Base-by-base conservation (phyloP, 1,140 invertebrate genomes). In the Sitodiplosis mosellana region DNA sequence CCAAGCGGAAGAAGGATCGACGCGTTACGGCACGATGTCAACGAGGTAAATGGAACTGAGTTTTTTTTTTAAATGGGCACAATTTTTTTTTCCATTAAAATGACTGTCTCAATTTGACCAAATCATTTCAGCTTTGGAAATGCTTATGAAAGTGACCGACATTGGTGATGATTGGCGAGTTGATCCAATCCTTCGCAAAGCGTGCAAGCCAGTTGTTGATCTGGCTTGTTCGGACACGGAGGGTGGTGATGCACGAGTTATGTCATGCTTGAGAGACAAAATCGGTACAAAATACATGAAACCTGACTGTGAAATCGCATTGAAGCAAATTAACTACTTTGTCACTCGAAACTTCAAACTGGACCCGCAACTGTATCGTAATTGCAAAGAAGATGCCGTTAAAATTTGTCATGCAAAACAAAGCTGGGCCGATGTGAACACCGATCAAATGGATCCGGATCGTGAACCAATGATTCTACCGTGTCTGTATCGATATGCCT, bases 271-370 rank as follows among this genome's bases (percentile, higher is more conserved):
- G 11, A 87, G 96, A 81, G 85, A 93, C 53, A 82, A 91, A 61
- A 68, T 96, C 33, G 87, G 86, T 36, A 81, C 81, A 1, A 73
- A 77, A 37, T 66, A 76, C 45, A 97, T 98, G 92, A 82, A 76
- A 2, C 76, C 77, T 48, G 77, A 83, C 15, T 99, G 95, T 70
- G 87, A 94, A 70, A 75, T 83, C 46, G 83, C 87, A 19, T 68
- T 99, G 22, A 70, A 96, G 17, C 89, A 97, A 69, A 93, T 98
- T 57, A 92, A 98, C 58, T 98, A 94, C 64, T 99, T 99, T 68
- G 77, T 97, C 45, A 82, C 88, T 0, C 75, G 94, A 55, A 88
- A 97, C 69, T 98, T 89, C 57, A 88, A 85, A 59, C 64, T 98
- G 40, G 93, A 98, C 70, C 81, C 87, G 0, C 79, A 83, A 50